These are phyloP conservation scores for Amphimallon solstitiale DNA, from an alignment of 2,888 invertebrate genomes.

Conservation along the genomic window DNA sequence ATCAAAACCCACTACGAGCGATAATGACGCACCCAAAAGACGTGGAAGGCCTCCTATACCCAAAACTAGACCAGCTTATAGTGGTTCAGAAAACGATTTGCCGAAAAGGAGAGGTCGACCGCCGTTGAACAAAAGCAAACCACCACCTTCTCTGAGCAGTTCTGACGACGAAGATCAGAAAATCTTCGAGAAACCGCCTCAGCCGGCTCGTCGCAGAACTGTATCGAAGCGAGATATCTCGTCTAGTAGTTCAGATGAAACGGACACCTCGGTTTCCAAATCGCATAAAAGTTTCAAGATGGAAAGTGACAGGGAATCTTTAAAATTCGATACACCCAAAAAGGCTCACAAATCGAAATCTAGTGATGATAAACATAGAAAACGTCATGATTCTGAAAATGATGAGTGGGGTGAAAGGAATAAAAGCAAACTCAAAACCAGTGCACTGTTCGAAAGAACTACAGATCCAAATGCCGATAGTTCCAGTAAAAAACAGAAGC, in stretches of 20 bases:
- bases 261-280: conserved; percentile 45
- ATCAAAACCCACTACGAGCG: conserved; percentile 56
- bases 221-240: conserved; percentile 48
- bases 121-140: conserved; percentile 51
- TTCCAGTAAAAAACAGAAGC: conserved; percentile 47
- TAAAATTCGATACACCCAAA: conserved; percentile 45
- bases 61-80: conserved; percentile 41
- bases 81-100: conserved; percentile 55
- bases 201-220: conserved; percentile 49
- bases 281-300: conserved; percentile 43
- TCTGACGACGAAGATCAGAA: conserved; percentile 59
- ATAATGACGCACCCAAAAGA: conserved; percentile 50
- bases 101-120: conserved; percentile 57
- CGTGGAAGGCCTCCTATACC: conserved; percentile 47
- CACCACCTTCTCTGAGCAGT: conserved; percentile 55
- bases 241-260: conserved; percentile 42
- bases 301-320: conserved; percentile 49
- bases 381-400: conserved; percentile 53
- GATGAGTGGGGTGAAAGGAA: conserved; percentile 59
- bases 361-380: conserved; percentile 42
- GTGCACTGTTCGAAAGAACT: conserved; percentile 42
- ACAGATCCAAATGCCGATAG: conserved; percentile 35
- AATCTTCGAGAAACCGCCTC: conserved; percentile 53
- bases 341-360: conserved; percentile 49
- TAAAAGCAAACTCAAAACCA: conserved; percentile 50